Percentiles rank a stretch among this genome's conserved stretches.
Conservation (phyloP, 2,797 vertebrate genomes). For the Fistularia commersonii region DNA sequence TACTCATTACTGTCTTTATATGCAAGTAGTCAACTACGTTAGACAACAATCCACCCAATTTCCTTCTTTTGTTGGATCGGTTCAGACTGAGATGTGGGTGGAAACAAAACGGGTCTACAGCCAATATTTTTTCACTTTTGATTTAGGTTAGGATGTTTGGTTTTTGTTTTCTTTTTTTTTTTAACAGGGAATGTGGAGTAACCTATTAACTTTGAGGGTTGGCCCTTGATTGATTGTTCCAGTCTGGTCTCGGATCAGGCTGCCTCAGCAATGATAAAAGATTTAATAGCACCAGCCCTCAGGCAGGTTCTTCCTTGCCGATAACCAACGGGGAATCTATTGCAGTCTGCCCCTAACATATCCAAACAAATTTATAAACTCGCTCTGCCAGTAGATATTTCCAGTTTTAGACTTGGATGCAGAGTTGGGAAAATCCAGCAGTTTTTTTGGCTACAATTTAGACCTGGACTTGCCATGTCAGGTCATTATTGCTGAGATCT, state of each 20-base stretch:
- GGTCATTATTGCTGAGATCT: conserved; percentile 29
- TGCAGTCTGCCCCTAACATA: conserved; percentile 44
- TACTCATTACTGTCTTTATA: not conserved
- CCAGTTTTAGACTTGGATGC: conserved; percentile 32
- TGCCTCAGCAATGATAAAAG: conserved; percentile 65
- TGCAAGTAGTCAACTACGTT: not conserved
- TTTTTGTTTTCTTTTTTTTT: conserved; percentile 35
- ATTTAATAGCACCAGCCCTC: conserved; percentile 62
- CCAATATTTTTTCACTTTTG: conserved; percentile 39
- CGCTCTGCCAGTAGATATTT: conserved; percentile 41
- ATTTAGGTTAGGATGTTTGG: conserved; percentile 54
- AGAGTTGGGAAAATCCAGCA: conserved; percentile 17
- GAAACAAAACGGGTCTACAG: conserved; percentile 36
- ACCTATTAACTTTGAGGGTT: conserved; percentile 59
- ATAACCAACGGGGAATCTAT: conserved; percentile 48
- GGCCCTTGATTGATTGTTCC: conserved; percentile 61
- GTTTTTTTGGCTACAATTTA: conserved; percentile 22
- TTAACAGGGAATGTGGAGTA: conserved; percentile 52
- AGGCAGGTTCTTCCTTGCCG: conserved; percentile 53
- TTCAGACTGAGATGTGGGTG: conserved; percentile 8
- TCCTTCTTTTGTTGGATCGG: conserved; percentile 1
- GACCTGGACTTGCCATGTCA: conserved; percentile 34
- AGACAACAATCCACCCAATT: not conserved
- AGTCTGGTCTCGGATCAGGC: conserved; percentile 45
- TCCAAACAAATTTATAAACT: conserved; percentile 63